Evolutionary conservation across 2,888 invertebrate species (phyloP).

Genomic region (Seladonia tumulorum): DNA sequence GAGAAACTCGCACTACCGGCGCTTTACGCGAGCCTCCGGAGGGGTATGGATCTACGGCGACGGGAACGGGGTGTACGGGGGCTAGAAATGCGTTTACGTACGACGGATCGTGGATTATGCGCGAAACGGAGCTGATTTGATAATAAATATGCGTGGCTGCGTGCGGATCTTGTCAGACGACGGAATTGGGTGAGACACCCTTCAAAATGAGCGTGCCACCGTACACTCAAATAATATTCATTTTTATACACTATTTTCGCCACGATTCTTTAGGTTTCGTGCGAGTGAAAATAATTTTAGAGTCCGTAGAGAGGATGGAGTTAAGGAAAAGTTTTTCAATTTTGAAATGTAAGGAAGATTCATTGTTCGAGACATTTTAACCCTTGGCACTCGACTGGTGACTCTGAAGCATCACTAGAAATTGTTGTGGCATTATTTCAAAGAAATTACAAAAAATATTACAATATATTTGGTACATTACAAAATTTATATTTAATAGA

Average conservation of each 20-base stretch:
- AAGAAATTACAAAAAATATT: too few species aligned
- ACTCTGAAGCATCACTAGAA: too few species aligned
- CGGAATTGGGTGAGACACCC: background rate
- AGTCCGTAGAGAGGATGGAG: background rate
- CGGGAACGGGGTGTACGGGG: background rate
- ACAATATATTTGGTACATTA: too few species aligned
- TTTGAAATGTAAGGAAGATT: too few species aligned
- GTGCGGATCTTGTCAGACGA: conserved; percentile 18
- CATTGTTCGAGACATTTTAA: background rate
- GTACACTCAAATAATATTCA: background rate
- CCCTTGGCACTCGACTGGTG: too few species aligned
- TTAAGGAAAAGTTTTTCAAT: background rate
- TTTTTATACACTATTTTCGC: background rate
- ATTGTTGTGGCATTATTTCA: too few species aligned
- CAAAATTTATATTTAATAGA: too few species aligned
- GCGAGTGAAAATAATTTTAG: background rate
- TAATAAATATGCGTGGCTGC: conserved; percentile 63
- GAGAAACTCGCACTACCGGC: conserved; percentile 57
- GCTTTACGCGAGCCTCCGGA: conserved; percentile 32
- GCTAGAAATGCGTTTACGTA: conserved; percentile 47
- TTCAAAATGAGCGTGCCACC: background rate
- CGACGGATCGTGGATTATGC: conserved; percentile 65
- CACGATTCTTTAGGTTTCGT: background rate
- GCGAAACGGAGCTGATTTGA: conserved; percentile 63
- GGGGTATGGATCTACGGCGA: conserved; percentile 2